These are phyloP conservation scores for Struthidea cinerea DNA, from an alignment of 2,113 vertebrate genomes.

Conservation along the genomic window DNA sequence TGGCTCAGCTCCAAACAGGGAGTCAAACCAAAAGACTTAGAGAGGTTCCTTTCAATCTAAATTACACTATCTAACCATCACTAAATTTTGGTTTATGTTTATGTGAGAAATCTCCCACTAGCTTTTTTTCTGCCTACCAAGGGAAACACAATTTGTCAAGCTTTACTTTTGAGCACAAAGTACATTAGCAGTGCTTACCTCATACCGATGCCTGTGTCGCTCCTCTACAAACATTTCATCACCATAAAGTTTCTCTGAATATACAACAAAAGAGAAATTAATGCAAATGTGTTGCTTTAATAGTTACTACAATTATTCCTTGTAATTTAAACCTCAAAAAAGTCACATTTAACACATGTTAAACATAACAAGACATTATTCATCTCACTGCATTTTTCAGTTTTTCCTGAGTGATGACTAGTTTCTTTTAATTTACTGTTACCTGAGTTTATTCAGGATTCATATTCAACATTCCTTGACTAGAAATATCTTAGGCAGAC, in stretches of 20 bases:
- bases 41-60: not conserved
- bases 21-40: not conserved
- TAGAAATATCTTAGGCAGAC: not conserved
- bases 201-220: conserved; percentile 78
- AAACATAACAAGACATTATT: not conserved
- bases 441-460: not conserved
- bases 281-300: not conserved
- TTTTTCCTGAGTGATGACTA: not conserved
- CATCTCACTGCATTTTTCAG: not conserved
- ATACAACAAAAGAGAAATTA: conserved; percentile 2
- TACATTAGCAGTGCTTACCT: conserved; percentile 55
- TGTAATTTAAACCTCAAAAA: not conserved
- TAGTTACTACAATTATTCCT: not conserved
- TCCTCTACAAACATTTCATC: conserved; percentile 73
- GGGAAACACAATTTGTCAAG: not conserved
- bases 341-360: not conserved
- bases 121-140: not conserved
- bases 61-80: not conserved
- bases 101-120: not conserved
- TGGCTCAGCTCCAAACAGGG: not conserved
- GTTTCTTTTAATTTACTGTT: not conserved
- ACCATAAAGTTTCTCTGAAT: conserved; percentile 75
- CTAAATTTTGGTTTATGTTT: not conserved
- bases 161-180: not conserved
- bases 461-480: not conserved